Evolutionary conservation across 2,888 invertebrate species (phyloP), one percentile per base, ranked within the genome.

Genomic region (Balanococcus diminutus): DNA sequence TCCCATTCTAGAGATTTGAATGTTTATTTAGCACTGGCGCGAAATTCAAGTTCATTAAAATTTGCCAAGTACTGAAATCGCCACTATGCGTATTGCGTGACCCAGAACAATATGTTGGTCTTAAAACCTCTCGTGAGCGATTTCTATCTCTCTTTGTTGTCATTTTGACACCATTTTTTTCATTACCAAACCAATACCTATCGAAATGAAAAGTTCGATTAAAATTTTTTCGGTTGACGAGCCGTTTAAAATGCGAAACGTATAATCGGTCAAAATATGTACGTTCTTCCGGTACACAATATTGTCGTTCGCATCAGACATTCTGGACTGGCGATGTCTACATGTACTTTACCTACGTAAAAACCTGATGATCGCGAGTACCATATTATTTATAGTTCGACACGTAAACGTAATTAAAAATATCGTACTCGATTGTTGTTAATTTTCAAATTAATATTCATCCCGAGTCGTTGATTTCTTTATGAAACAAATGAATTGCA

Each of bases 21-120:
- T 79, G 36, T 79, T 79, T 79, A 36, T 79, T 79, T 36, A 79
- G 36, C 36, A n/a, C 75, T 36, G 36, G 36, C 36, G 31, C 75
- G 75, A 79, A 79, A 36, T 79, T 79, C 75, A 79, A 79, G 75
- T 79, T 79, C 75, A 79, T 79, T 79, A 79, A 79, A 79, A 79
- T 79, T 79, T 79, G 75, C 75, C 75, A 36, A 32, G 36, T 79
- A 36, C 75, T 79, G 75, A 32, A 79, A 79, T 79, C 28, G 9
- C 28, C 19, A 14, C 28, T 25, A 25, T n/a, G n/a, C n/a, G n/a
- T n/a, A n/a, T 36, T 9, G 28, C 6, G 22, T 79, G 75, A 79
- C 75, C 75, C 19, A 79, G 36, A 79, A 36, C 75, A 79, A 32
- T 79, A 28, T 14, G 36, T 79, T 9, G 11, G 36, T 72, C 31